A percentile compares a stretch with the other conserved stretches of the same genome.
These are phyloP conservation scores for Erethizon dorsatum DNA, from an alignment of 2,797 vertebrate genomes.

Conservation along the genomic window DNA sequence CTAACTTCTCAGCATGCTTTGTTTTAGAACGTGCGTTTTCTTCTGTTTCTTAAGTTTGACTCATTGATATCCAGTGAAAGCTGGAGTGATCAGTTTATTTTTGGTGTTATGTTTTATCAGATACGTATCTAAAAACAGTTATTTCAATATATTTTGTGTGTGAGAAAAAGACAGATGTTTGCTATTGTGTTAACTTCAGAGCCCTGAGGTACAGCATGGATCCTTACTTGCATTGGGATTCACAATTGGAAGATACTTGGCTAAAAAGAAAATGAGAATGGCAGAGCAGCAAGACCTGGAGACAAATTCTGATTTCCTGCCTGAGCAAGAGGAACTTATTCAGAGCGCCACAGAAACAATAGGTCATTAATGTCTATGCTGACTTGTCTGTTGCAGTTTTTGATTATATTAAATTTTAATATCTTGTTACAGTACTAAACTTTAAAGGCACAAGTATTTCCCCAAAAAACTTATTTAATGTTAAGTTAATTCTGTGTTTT, in stretches of 20 bases:
- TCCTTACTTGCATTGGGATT: conserved; percentile 97
- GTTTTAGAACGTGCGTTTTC: conserved; percentile 20
- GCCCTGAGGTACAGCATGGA: conserved; percentile 97
- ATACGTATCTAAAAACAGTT: not conserved
- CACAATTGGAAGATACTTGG: conserved; percentile 96
- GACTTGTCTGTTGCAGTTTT: not conserved
- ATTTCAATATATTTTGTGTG: not conserved
- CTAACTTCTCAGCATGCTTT: not conserved
- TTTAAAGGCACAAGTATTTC: conserved; percentile 43
- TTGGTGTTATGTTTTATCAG: conserved; percentile 43
- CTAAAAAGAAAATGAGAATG: conserved; percentile 91
- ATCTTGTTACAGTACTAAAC: conserved; percentile 9
- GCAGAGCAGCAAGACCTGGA: conserved; percentile 88
- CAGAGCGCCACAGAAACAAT: conserved; percentile 95
- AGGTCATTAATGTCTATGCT: conserved; percentile 89
- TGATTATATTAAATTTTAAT: conserved; percentile 45
- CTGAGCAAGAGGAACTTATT: conserved; percentile 94
- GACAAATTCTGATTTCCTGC: conserved; percentile 87
- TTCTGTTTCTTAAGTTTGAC: not conserved
- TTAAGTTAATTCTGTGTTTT: conserved; percentile 50
- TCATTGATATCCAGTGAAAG: not conserved
- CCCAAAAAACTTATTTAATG: not conserved
- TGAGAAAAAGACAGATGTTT: conserved; percentile 35
- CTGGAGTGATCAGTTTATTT: conserved; percentile 22
- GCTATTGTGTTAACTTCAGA: conserved; percentile 89